phyloP scores from a whole-genome alignment of 2,113 vertebrate species.

The Vanacampus margaritifer region DNA sequence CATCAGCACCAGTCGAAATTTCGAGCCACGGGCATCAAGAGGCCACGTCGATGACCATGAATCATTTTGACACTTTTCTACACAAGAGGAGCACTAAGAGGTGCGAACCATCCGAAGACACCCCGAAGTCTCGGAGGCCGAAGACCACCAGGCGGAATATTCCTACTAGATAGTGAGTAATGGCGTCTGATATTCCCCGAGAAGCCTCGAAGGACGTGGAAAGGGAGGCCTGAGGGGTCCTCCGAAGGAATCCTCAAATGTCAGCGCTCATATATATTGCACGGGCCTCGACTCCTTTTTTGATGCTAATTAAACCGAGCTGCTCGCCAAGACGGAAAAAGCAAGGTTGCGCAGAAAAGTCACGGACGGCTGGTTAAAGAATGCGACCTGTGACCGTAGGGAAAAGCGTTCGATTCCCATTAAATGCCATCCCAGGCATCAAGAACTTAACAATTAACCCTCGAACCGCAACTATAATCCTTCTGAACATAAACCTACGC shows the following conservation, averaged over 20 bases:
- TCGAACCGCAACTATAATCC: too few species aligned
- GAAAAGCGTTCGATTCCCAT: background rate
- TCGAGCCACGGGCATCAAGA: constrained; percentile 15
- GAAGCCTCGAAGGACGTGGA: constrained; percentile 13
- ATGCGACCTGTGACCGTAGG: background rate
- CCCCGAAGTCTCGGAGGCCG: constrained; percentile 25
- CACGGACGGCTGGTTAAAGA: background rate
- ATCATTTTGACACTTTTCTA: constrained; percentile 40
- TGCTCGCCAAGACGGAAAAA: constrained; percentile 30
- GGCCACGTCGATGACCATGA: constrained; percentile 39
- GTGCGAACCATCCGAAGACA: constrained; percentile 32
- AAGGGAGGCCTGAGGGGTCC: constrained; percentile 23
- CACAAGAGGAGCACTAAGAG: constrained; percentile 17
- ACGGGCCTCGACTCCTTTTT: constrained; percentile 32
- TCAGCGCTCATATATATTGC: constrained; percentile 55
- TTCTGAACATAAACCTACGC: too few species aligned
- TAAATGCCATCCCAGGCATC: background rate
- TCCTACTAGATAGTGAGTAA: constrained; percentile 45
- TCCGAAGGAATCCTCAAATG: constrained; percentile 52
- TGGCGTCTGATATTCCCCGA: constrained; percentile 40
- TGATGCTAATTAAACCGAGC: constrained; percentile 62
- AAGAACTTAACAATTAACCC: background rate
- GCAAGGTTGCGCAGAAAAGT: background rate
- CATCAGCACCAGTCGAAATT: constrained; percentile 10
- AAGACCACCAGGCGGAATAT: constrained; percentile 16